These are phyloP conservation scores for Laupala kohalensis DNA, from an alignment of 1,140 invertebrate genomes.

Conservation along the genomic window DNA sequence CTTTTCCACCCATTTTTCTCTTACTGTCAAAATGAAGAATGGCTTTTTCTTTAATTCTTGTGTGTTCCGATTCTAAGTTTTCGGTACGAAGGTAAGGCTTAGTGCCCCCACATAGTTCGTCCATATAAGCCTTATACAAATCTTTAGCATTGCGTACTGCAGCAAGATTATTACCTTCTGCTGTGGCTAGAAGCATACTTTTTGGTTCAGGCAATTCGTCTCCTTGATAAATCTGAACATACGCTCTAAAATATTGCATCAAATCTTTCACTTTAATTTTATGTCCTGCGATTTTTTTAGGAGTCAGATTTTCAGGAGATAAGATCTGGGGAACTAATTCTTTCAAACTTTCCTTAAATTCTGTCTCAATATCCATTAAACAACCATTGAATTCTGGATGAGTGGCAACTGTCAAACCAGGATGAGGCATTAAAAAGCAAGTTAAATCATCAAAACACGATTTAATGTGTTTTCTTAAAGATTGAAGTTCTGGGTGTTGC, in stretches of 20 bases:
- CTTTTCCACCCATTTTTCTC: slow-evolving; percentile 91
- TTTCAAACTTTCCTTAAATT: slow-evolving; percentile 79
- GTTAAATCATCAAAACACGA: slow-evolving; percentile 90
- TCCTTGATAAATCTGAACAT: slow-evolving; percentile 92
- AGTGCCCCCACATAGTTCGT: slow-evolving; percentile 77
- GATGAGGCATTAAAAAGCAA: slow-evolving; percentile 97
- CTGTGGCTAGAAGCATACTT: slow-evolving; percentile 94
- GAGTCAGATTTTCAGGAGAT: slow-evolving; percentile 77
- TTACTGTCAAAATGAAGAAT: slow-evolving; percentile 65
- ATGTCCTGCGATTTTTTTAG: slow-evolving; percentile 92
- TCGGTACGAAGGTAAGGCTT: slow-evolving; percentile 77
- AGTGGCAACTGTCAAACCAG: slow-evolving; percentile 89
- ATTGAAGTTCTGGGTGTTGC: slow-evolving; percentile 90
- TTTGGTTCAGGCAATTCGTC: slow-evolving; percentile 97
- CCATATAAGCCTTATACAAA: slow-evolving; percentile 83
- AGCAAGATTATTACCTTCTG: slow-evolving; percentile 93
- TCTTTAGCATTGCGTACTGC: slow-evolving; percentile 91
- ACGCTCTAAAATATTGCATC: slow-evolving; percentile 95
- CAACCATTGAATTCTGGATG: slow-evolving; percentile 92
- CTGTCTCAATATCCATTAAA: slow-evolving; percentile 80
- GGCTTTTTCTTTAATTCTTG: slow-evolving; percentile 58
- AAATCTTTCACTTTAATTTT: slow-evolving; percentile 82
- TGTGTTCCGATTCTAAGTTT: slow-evolving; percentile 72
- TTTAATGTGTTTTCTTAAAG: slow-evolving; percentile 82
- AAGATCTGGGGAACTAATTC: slow-evolving; percentile 79